These are phyloP conservation scores for Ennomos quercinarius DNA, from an alignment of 2,888 invertebrate genomes.

Conservation along the genomic window DNA sequence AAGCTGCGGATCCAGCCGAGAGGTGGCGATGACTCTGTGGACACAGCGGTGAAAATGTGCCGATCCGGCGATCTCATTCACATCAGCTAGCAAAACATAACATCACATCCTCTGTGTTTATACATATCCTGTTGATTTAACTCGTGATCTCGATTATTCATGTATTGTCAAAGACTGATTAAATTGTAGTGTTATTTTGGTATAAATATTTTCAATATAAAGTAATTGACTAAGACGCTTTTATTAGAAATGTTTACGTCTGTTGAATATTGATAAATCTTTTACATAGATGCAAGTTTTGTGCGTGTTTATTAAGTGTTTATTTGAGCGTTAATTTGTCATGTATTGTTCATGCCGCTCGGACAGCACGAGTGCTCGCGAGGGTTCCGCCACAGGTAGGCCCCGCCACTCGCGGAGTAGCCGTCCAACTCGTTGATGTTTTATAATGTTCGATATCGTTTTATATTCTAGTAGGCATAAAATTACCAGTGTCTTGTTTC, in stretches of 20 bases:
- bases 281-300: conserved; percentile 68
- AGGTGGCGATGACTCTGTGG: conserved; percentile 42
- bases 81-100: conserved; percentile 28
- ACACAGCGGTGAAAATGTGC: conserved; percentile 36
- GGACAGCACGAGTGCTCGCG: conserved; percentile 79
- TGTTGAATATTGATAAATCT: conserved; percentile 71
- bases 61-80: conserved; percentile 37
- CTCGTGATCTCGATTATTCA: conserved; percentile 43
- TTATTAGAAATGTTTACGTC: conserved; percentile 66
- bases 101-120: conserved; percentile 30
- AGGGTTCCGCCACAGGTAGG: conserved; percentile 80
- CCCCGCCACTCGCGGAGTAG: conserved; percentile 28
- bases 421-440: conserved; percentile 36
- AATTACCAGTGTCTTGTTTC: conserved; percentile 70
- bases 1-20: conserved; percentile 44
- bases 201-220: conserved; percentile 58
- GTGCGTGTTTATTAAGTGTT: conserved; percentile 67
- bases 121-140: conserved; percentile 37
- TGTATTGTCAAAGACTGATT: conserved; percentile 43
- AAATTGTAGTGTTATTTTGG: conserved; percentile 48
- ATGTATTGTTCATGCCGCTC: conserved; percentile 75
- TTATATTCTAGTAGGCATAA: conserved; percentile 64
- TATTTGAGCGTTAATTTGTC: conserved; percentile 61
- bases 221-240: conserved; percentile 55
- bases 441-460: conserved; percentile 50